phyloP scores from a whole-genome alignment of 2,113 vertebrate genomes.

The Ibidorhyncha struthersii region DNA sequence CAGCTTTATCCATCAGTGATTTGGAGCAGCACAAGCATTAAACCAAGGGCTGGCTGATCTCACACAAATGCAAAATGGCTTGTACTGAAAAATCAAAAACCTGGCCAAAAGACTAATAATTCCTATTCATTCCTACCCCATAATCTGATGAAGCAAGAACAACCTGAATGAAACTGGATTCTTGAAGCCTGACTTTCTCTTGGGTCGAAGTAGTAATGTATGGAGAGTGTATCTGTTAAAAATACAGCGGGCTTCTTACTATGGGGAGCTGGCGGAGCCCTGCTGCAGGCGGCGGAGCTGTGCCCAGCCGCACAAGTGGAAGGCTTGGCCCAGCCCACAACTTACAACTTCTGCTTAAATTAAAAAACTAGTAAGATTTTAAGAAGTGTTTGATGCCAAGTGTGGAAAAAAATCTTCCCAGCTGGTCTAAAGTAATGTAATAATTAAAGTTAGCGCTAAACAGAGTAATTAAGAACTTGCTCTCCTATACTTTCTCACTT shows the following conservation, averaged over 20 bases:
- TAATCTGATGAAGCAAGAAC: neutral
- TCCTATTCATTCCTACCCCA: rapidly evolving
- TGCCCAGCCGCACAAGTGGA: no score
- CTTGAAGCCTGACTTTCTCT: neutral
- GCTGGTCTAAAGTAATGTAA: neutral
- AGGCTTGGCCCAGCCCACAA: neutral
- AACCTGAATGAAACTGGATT: neutral
- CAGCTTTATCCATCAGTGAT: neutral
- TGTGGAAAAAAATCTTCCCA: neutral
- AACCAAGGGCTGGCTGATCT: neutral
- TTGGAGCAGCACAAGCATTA: neutral
- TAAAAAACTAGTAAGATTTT: neutral
- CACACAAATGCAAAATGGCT: rapidly evolving
- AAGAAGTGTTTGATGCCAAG: neutral
- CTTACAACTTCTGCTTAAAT: neutral
- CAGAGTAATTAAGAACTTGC: neutral
- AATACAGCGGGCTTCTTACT: neutral
- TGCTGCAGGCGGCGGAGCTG: rapidly evolving
- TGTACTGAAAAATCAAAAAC: neutral
- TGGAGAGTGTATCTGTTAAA: neutral
- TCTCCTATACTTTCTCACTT: neutral
- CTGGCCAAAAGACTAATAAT: neutral
- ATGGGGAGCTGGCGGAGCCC: neutral
- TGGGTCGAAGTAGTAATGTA: rapidly evolving
- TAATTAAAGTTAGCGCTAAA: neutral